These are phyloP conservation scores for Pipistrellus pipistrellus DNA, from an alignment of 2,797 vertebrate species.

Conservation along the genomic window DNA sequence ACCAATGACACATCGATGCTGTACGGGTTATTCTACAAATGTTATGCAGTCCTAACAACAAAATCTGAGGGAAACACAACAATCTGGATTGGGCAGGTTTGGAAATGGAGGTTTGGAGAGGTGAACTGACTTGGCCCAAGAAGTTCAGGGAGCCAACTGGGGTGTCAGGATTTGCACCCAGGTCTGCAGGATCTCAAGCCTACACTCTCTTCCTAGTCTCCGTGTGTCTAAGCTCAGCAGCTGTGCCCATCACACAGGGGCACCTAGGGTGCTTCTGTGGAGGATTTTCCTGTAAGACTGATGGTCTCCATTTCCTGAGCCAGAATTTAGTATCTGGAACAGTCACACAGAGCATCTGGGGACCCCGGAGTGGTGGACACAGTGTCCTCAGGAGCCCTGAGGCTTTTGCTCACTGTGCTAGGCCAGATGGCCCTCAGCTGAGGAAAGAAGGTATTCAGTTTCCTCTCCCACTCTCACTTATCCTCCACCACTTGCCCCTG, in stretches of 20 bases:
- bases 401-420: not conserved
- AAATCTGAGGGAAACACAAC: not conserved
- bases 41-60: not conserved
- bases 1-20: not conserved
- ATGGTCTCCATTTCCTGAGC: not conserved
- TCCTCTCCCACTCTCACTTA: not conserved
- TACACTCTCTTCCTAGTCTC: not conserved
- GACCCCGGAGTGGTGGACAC: not conserved
- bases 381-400: not conserved
- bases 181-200: not conserved
- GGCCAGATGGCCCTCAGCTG: no score
- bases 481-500: not conserved
- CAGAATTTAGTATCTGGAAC: not conserved
- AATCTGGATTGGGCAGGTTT: not conserved
- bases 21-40: not conserved
- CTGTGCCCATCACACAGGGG: no score
- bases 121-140: not conserved
- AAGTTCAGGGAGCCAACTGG: fast-evolving
- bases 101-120: not conserved
- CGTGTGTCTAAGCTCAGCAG: not conserved
- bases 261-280: fast-evolving
- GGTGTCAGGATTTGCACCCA: not conserved
- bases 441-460: not conserved
- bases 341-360: not conserved
- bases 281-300: not conserved